Evolutionary conservation across 2,888 invertebrate species (phyloP).

Genomic region (Agriopis leucophaearia): DNA sequence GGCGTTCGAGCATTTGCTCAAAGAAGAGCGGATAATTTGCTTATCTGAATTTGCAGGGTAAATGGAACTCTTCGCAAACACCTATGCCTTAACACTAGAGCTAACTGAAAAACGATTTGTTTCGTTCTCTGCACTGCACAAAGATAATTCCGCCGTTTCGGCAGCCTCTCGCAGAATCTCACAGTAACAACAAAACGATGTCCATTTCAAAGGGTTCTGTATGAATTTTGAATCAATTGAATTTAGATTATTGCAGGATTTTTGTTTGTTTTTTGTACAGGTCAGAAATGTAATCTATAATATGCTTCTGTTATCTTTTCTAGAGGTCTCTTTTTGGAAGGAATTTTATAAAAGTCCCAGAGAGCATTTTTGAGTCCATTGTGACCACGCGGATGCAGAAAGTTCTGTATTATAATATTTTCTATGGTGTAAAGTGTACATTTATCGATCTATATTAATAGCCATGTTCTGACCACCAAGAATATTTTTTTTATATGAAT

Average conservation of each 20-base stretch:
- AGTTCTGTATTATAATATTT: no score
- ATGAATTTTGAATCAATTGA: constrained; percentile 29
- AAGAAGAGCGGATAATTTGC: neutral
- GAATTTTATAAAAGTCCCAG: no score
- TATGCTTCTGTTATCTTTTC: neutral
- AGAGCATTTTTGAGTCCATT: no score
- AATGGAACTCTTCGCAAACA: constrained; percentile 3
- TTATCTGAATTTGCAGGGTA: neutral
- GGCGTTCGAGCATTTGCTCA: neutral
- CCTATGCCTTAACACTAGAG: constrained; percentile 26
- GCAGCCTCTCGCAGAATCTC: constrained; percentile 10
- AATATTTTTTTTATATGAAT: no score
- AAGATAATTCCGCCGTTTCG: constrained; percentile 51
- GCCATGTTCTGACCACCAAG: no score
- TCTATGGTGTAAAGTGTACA: no score
- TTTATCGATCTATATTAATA: no score
- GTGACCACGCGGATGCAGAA: no score
- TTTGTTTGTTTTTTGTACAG: neutral
- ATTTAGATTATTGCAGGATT: constrained; percentile 9
- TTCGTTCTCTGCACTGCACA: constrained; percentile 43
- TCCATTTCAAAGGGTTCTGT: constrained; percentile 34
- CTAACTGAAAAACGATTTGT: constrained; percentile 62
- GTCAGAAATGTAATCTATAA: no score
- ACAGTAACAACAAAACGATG: constrained; percentile 36
- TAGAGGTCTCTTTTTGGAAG: no score